Evolutionary conservation across 2,888 invertebrate genomes (phyloP).

Genomic region (Leptopterna dolabrata): DNA sequence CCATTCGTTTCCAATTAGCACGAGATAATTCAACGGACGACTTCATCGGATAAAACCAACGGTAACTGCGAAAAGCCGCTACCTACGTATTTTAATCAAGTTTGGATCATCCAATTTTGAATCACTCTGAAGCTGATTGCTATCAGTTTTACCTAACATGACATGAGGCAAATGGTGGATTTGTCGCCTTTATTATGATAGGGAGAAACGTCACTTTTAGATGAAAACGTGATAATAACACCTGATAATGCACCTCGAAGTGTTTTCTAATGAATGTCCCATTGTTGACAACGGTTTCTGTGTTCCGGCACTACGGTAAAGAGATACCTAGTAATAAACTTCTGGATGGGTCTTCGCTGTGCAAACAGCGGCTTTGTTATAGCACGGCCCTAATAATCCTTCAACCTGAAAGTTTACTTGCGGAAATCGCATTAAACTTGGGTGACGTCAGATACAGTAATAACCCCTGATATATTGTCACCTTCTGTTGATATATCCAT

Average conservation of each 20-base stretch:
- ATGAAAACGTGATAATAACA: not conserved
- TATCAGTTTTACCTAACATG: not conserved
- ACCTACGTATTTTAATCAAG: not conserved
- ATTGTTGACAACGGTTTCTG: slow-evolving; percentile 12
- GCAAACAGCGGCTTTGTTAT: slow-evolving; percentile 31
- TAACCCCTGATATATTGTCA: slow-evolving; percentile 41
- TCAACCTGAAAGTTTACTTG: slow-evolving; percentile 41
- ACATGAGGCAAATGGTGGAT: not conserved
- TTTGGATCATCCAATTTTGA: not conserved
- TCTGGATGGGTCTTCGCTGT: slow-evolving; percentile 39
- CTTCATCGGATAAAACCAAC: not conserved
- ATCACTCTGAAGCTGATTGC: not conserved
- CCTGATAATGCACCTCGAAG: not conserved
- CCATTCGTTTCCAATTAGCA: not conserved
- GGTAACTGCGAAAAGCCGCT: not conserved
- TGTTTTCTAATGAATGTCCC: not conserved
- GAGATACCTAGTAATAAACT: slow-evolving; percentile 34
- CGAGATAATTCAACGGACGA: not conserved
- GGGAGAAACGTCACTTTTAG: not conserved
- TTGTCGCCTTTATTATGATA: not conserved
- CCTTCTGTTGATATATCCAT: slow-evolving; percentile 39
- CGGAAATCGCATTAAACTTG: slow-evolving; percentile 51
- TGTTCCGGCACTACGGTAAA: not conserved
- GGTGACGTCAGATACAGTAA: slow-evolving; percentile 34
- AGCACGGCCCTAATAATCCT: slow-evolving; percentile 23